Evolutionary conservation across 2,797 vertebrate genomes (phyloP).

Genomic region (Pangasius larnaudii): DNA sequence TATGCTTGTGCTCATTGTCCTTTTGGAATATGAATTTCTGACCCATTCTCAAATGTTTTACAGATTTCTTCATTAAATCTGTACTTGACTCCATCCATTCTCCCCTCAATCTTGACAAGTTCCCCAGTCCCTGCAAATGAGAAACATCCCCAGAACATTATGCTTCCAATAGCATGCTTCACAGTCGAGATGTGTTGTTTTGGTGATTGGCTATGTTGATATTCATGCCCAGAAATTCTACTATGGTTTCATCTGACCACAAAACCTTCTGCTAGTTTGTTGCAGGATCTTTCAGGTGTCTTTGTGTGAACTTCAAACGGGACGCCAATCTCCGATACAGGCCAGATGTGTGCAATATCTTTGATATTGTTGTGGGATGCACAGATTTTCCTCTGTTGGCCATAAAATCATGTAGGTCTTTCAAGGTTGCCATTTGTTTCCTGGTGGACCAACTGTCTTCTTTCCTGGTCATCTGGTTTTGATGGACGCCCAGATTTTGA

Average conservation of each 20-base stretch:
- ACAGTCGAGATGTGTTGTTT: background rate
- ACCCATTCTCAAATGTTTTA: background rate
- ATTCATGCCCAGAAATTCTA: background rate
- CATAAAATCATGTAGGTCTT: background rate
- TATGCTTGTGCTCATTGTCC: background rate
- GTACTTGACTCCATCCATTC: background rate
- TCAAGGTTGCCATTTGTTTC: background rate
- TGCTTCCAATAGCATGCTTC: background rate
- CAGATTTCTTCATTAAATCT: background rate
- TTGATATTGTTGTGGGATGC: background rate
- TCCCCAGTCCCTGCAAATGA: background rate
- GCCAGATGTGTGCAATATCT: background rate
- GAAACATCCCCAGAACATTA: background rate
- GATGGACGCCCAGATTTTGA: background rate
- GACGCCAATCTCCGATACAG: background rate
- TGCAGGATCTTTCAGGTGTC: background rate
- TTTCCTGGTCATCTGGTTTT: background rate
- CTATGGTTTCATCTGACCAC: background rate
- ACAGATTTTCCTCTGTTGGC: background rate
- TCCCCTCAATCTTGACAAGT: background rate
- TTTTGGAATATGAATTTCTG: background rate
- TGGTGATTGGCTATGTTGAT: background rate
- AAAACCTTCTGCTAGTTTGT: background rate
- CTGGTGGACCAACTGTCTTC: background rate
- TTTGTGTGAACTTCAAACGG: background rate